Percentiles rank a stretch among this genome's conserved stretches.
Conservation (phyloP, 2,113 vertebrate genomes). For the Probosciger aterrimus region DNA sequence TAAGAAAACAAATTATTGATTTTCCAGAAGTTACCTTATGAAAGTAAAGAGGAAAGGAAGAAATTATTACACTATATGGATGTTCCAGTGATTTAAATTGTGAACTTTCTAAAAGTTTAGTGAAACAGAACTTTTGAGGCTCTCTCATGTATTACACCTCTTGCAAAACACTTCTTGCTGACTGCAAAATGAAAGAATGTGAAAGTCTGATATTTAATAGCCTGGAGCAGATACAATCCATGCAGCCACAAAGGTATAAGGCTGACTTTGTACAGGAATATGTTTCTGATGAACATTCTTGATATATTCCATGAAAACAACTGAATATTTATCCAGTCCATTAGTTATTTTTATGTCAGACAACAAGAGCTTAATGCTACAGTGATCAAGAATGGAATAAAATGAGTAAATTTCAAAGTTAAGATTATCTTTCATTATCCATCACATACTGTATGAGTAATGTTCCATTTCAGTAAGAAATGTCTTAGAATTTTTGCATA, state of each 20-base stretch:
- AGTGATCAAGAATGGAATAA: not conserved
- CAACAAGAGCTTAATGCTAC: not conserved
- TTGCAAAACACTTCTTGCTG: not conserved
- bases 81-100: not conserved
- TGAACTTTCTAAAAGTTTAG: not conserved
- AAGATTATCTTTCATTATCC: not conserved
- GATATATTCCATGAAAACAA: not conserved
- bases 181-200: not conserved
- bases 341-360: not conserved
- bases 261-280: not conserved
- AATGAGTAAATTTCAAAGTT: not conserved
- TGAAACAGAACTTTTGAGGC: not conserved
- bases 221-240: not conserved
- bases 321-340: not conserved
- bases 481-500: not conserved
- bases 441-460: not conserved
- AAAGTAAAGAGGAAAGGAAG: not conserved
- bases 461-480: not conserved
- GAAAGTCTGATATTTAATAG: constrained; percentile 8
- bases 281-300: not conserved
- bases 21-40: not conserved
- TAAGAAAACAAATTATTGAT: not conserved
- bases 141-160: not conserved
- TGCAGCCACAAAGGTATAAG: not conserved
- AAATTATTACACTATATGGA: not conserved